phyloP scores from a whole-genome alignment of 2,113 vertebrate species.

The Paralichthys olivaceus region DNA sequence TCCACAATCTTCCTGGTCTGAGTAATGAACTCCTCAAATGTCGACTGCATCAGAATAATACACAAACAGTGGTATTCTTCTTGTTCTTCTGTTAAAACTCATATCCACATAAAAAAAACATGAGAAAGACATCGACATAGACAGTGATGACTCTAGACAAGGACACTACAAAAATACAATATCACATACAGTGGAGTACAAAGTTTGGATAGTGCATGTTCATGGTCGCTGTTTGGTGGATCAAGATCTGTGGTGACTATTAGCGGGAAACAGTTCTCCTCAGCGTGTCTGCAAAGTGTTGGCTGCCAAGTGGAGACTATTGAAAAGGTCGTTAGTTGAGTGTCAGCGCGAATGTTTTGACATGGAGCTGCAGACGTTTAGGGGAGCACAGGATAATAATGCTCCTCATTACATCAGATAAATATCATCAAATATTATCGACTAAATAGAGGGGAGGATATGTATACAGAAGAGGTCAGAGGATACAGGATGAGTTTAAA shows the following conservation, averaged over 20 bases:
- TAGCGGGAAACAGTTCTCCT: not conserved
- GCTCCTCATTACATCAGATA: constrained; percentile 51
- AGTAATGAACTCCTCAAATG: constrained; percentile 23
- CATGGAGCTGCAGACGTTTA: constrained; percentile 43
- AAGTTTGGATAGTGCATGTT: too few species aligned
- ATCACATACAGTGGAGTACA: too few species aligned
- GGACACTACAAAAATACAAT: too few species aligned
- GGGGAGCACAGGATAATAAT: constrained; percentile 58
- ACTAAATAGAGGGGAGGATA: not conserved
- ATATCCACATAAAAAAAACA: too few species aligned
- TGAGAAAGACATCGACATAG: too few species aligned
- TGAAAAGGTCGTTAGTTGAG: not conserved
- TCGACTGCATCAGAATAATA: not conserved
- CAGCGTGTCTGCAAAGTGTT: too few species aligned
- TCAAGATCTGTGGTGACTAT: too few species aligned
- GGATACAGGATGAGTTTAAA: not conserved
- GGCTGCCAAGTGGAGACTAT: constrained; percentile 9
- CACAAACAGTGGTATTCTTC: too few species aligned
- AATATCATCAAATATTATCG: constrained; percentile 38
- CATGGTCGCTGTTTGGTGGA: too few species aligned
- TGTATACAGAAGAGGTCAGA: not conserved
- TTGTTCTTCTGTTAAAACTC: too few species aligned
- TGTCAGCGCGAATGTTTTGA: constrained; percentile 32
- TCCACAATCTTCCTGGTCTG: not conserved
- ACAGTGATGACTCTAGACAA: too few species aligned